Evolutionary conservation across 2,888 invertebrate species (phyloP).

Genomic region (Cheilosia impressa): DNA sequence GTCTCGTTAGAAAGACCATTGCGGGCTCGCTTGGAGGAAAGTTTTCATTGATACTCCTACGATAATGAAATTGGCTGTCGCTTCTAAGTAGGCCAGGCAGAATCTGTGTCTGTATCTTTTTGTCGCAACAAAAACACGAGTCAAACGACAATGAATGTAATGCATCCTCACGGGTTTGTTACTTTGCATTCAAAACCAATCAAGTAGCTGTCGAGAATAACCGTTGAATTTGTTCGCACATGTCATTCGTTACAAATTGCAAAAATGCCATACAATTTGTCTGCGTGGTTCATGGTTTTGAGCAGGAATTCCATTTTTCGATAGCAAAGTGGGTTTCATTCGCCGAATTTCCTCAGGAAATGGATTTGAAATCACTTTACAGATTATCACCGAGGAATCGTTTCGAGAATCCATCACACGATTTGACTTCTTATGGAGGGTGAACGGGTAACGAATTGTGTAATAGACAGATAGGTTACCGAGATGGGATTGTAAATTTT

Average conservation of each 20-base stretch:
- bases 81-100: conserved; percentile 24
- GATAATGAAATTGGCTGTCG: conserved; percentile 45
- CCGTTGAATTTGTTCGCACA: conserved; percentile 10
- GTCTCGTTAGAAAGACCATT: conserved; percentile 18
- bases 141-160: neutral
- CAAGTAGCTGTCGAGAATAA: conserved; percentile 36
- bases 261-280: conserved; percentile 18
- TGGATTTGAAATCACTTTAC: conserved; percentile 66
- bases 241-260: conserved; percentile 38
- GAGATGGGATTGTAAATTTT: conserved; percentile 3
- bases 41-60: conserved; percentile 55
- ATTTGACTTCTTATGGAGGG: neutral
- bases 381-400: conserved; percentile 43
- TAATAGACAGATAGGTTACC: conserved; percentile 7
- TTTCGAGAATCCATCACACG: conserved; percentile 29
- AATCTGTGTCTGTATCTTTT: neutral
- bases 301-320: neutral
- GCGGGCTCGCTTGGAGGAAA: conserved; percentile 44
- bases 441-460: conserved; percentile 9
- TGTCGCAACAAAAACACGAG: conserved; percentile 20
- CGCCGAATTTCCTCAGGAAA: conserved; percentile 47
- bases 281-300: conserved; percentile 6
- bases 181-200: conserved; percentile 18
- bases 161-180: neutral
- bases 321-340: conserved; percentile 16